Base-by-base conservation (phyloP, 2,888 invertebrate genomes). In the Patella caerulea region DNA sequence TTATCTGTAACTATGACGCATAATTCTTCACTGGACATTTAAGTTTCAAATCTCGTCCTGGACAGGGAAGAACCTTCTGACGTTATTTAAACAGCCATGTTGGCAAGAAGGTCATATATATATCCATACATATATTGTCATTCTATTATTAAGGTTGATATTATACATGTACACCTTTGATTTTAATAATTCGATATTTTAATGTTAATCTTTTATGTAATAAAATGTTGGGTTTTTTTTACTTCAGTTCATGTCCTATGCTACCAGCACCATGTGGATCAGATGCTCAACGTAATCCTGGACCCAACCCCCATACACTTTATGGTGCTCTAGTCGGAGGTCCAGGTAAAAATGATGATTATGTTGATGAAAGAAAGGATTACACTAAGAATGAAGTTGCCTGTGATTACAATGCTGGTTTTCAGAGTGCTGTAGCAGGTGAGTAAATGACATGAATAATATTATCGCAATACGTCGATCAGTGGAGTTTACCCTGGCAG, bases 291-390 rank as follows among this genome's bases (percentile, higher is more conserved):
- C 75, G 78, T 53, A 71, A 29, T 11, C 52, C 75, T 0, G 81
- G 78, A 11, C 77, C 84, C 71, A 87, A 87, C 78, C 83, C 84
- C n/a, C 84, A 86, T 71, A 73, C 80, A 14, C 80, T 87, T 56
- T 78, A 79, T 59, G 87, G 87, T 2, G 87, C 87, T 56, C 72
- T 87, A 73, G 86, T 87, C 7, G 87, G 87, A 12, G 87, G 87
- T 7, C 87, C 87, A 0, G 85, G 82, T 24, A 52, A 72, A 55
- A 70, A 73, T 52, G 87, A 87, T 72, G 74, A 79, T 59, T 86
- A 84, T 76, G 73, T 52, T 15, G 86, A 87, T 72, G 74, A 79
- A 71, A 75, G 87, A 45, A 77, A 77, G 29, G 83, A 87, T 76
- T 85, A 84, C 75, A 75, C 79, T 12, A 78, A 78, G 73, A 87